Evolutionary conservation across 2,888 invertebrate species (phyloP), one percentile per base, ranked within the genome.

Genomic region (Ormyrus pomaceus): DNA sequence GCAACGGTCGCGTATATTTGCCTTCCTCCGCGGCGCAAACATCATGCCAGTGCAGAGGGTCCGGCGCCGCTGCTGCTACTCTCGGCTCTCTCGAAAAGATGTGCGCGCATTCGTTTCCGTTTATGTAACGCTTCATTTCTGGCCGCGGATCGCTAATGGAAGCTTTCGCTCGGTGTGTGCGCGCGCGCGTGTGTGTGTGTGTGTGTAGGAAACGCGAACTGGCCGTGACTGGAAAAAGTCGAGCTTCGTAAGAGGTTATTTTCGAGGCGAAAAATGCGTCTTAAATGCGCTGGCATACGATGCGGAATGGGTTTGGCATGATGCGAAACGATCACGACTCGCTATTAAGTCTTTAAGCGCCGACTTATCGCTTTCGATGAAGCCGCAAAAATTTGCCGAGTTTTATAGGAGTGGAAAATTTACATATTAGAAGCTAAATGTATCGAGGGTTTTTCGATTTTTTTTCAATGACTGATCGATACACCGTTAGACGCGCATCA

Each of bases 111-210:
- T 11, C 48, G 58, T 66, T 73, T 73, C 68, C 68, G 62, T 68
- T 78, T 78, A 45, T 11, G 56, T 55, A 73, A 78, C 46, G 5
- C 10, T 34, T 77, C 70, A 64, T 70, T 77, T 55, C 56, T 48
- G 65, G 7, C 34, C 4, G n/a, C 59, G 34, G 8, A 50, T 34
- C n/a, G n/a, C 46, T 77, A 70, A 77, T 77, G 50, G 62, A 64
- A 56, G 34, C 69, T 77, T 77, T 77, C 56, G 13, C 69, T 11
- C 2, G 19, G 62, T 13, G 46, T 6, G 11, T n/a, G 6, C 48
- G 2, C 0, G 8, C 6, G 10, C 0, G n/a, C 0, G 13, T 13
- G 13, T 13, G 13, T 13, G 13, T 19, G 1, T 19, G 19, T 19
- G 19, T 19, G 19, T 19, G 19, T 19, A 19, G 19, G 19, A 19